Conservation (phyloP, 2,888 invertebrate species). For the Callyntrura sp. region DNA sequence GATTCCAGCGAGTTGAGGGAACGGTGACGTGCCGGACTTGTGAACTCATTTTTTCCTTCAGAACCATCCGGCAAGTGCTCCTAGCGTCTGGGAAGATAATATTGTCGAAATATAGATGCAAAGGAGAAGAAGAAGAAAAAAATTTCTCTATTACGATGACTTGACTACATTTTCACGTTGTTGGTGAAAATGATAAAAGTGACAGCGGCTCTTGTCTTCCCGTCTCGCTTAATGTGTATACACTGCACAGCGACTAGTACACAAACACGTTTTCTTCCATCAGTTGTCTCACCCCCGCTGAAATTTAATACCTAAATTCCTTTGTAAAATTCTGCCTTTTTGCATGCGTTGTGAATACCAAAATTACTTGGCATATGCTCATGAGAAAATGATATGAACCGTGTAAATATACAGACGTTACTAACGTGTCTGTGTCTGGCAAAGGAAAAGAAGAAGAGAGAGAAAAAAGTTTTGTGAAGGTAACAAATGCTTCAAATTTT, state of each 20-base stretch:
- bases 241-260: neutral
- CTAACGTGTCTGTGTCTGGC: neutral
- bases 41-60: neutral
- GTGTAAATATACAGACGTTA: neutral
- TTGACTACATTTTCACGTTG: slow-evolving; percentile 27
- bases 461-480: neutral
- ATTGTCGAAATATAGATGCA: too few relatives aligned
- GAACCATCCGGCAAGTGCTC: too few relatives aligned
- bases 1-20: neutral
- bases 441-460: neutral
- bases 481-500: neutral
- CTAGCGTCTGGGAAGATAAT: too few relatives aligned
- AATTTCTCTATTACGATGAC: neutral
- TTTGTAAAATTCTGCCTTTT: neutral
- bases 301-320: slow-evolving; percentile 25
- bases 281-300: neutral
- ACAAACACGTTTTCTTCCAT: neutral
- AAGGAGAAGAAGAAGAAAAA: neutral
- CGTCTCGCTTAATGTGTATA: neutral
- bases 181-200: slow-evolving; percentile 36
- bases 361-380: neutral
- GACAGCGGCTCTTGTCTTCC: slow-evolving; percentile 6
- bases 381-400: slow-evolving; percentile 11
- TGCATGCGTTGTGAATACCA: neutral
- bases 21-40: neutral